A percentile compares a stretch with the other conserved stretches of the same genome.
phyloP scores from a whole-genome alignment of 1,140 invertebrate species.

The Anoplophora glabripennis region DNA sequence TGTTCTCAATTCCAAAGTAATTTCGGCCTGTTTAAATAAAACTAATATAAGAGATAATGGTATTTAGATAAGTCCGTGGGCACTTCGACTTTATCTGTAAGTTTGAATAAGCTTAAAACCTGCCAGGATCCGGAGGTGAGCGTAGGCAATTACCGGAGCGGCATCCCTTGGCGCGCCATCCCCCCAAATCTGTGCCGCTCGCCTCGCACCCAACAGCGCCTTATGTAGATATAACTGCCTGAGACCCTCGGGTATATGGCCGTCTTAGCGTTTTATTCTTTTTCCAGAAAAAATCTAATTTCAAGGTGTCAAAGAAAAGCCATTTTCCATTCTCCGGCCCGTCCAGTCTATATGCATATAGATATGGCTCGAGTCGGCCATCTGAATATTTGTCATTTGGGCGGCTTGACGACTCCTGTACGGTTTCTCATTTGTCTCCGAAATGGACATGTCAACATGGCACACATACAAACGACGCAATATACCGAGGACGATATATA shows the following conservation, averaged over 20 bases:
- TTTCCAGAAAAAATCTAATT: constrained; percentile 50
- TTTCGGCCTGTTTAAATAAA: constrained; percentile 1
- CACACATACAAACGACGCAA: no score
- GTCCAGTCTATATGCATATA: constrained; percentile 48
- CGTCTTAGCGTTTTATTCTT: constrained; percentile 45
- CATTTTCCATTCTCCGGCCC: constrained; percentile 47
- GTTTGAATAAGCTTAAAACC: constrained; percentile 26
- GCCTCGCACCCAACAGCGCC: constrained; percentile 21
- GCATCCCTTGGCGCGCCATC: constrained; percentile 3
- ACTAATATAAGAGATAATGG: constrained; percentile 25
- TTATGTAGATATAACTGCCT: constrained; percentile 45
- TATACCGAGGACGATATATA: no score
- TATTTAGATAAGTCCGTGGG: constrained; percentile 27
- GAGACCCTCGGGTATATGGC: constrained; percentile 39
- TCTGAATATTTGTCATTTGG: constrained; percentile 8
- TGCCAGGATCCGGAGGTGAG: constrained; percentile 13
- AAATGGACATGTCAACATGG: not conserved
- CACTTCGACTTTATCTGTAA: constrained; percentile 21
- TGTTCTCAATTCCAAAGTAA: not conserved
- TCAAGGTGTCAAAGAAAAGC: constrained; percentile 52
- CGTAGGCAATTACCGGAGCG: constrained; percentile 26
- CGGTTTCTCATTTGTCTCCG: constrained; percentile 6
- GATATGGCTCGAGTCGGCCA: constrained; percentile 27
- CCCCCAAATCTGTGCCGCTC: constrained; percentile 18
- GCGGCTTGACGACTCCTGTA: not conserved